phyloP scores from a whole-genome alignment of 2,797 vertebrate genomes.

The Eulemur rubriventer region DNA sequence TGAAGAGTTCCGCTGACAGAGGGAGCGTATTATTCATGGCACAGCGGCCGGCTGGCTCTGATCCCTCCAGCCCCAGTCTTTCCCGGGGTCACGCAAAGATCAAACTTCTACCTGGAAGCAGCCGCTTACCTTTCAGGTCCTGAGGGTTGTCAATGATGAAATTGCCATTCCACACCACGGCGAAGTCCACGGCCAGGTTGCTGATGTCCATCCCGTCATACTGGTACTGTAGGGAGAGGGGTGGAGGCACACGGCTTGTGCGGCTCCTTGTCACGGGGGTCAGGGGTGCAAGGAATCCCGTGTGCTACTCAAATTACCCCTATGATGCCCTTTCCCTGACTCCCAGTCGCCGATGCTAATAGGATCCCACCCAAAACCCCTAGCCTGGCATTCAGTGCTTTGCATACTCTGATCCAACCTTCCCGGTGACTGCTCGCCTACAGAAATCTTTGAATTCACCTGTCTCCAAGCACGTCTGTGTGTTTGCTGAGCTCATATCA shows the following conservation, averaged over 20 bases:
- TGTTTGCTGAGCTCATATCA: background rate
- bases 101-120: background rate
- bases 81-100: background rate
- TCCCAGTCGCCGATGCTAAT: background rate
- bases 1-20: conserved; percentile 23
- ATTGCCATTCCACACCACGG: conserved; percentile 99
- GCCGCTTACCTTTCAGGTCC: conserved; percentile 92
- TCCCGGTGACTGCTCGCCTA: background rate
- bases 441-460: background rate
- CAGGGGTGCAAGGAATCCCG: background rate
- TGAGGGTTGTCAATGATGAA: conserved; percentile 99
- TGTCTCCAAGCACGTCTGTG: background rate
- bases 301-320: background rate
- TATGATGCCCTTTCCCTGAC: background rate
- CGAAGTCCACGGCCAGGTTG: conserved; percentile 96
- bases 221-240: conserved; percentile 88
- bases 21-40: background rate
- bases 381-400: background rate
- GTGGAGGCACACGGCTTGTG: background rate
- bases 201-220: conserved; percentile 98
- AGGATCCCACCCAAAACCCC: background rate
- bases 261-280: background rate
- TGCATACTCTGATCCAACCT: background rate
- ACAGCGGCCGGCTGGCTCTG: background rate
- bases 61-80: background rate